Evolutionary conservation across 2,797 vertebrate species (phyloP).

Genomic region (Urosaurus nigricauda): DNA sequence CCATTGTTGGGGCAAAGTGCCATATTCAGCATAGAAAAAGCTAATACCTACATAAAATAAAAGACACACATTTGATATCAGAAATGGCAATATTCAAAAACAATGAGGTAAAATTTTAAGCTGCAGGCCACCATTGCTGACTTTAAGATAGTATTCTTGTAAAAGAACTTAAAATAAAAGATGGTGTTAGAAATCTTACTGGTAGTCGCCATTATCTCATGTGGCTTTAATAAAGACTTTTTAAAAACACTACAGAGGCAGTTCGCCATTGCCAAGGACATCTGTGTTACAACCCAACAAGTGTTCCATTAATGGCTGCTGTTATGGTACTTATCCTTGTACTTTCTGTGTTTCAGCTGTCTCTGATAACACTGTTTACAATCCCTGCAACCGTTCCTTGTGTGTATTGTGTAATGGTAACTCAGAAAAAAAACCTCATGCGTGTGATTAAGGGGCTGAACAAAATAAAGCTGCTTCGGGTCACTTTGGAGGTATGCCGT

Average conservation of each 20-base stretch:
- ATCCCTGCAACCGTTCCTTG: neutral
- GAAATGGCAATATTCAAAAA: neutral
- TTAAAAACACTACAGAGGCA: neutral
- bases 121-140: neutral
- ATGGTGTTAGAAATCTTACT: neutral
- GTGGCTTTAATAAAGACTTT: neutral
- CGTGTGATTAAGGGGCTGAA: neutral
- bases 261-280: neutral
- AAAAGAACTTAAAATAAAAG: neutral
- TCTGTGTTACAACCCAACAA: neutral
- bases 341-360: neutral
- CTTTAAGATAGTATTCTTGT: neutral
- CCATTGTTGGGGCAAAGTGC: neutral
- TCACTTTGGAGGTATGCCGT: too few relatives aligned
- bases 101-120: neutral
- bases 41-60: neutral
- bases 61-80: neutral
- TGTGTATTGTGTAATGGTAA: neutral
- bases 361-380: neutral
- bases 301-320: neutral
- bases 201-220: neutral
- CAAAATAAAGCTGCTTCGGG: too few relatives aligned
- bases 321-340: neutral
- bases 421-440: neutral
- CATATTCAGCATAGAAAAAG: neutral